Evolutionary conservation across 2,797 vertebrate genomes (phyloP), one percentile per base, ranked within the genome.

Genomic region (Hyperoplus immaculatus): DNA sequence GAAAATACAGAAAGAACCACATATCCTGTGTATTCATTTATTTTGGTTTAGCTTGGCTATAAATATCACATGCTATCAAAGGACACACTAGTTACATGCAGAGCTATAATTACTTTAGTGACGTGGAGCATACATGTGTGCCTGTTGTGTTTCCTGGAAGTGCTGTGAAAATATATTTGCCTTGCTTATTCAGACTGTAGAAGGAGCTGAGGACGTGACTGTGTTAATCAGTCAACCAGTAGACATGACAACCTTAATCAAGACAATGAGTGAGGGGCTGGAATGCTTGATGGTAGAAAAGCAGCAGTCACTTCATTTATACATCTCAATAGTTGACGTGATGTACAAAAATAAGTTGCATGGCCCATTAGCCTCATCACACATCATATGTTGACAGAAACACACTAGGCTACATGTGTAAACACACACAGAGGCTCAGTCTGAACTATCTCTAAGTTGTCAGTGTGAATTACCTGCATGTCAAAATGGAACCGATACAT

Each of bases 401-500:
- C 73, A 76, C 82, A 75, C 74, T 3, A 39, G 63, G 80, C 73
- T 77, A 86, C 77, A 65, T 5, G 2, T 45, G 45, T 68, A 72
- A 58, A 51, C 51, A 53, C 75, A 76, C 65, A 56, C 51, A 72
- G 73, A 16, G 13, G 69, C 57, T 75, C 67, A 61, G 59, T 69
- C 65, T 4, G 14, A 76, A 43, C 42, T 65, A 76, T 83, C 84
- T 70, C n/a, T 0, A 41, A 75, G 72, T 75, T 91, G 91, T 93
- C 90, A 84, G 85, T 71, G 75, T 43, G 75, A 91, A 93, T 94
- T 91, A 93, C 90, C 90, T 90, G 81, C 86, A 67, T 77, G 88
- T 94, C 90, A 89, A 71, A 92, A 86, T 81, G 82, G 66, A 89
- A 89, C 85, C 79, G 81, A 92, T 87, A 93, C 82, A 91, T 90